Conservation (phyloP, 2,888 invertebrate genomes). For the Spicauda simplicius region DNA sequence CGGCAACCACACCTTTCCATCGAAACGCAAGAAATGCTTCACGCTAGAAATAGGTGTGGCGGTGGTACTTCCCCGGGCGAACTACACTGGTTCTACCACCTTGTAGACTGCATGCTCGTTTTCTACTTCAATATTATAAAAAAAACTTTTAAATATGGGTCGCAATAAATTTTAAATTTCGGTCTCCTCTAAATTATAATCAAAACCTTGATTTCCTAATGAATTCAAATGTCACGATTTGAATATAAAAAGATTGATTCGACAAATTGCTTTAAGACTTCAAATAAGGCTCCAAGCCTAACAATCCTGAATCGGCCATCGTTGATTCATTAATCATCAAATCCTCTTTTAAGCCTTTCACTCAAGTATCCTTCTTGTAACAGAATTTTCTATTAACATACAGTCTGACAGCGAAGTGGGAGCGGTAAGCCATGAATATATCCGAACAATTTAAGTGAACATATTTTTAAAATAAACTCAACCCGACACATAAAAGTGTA, state of each 20-base stretch:
- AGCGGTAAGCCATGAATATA: background rate
- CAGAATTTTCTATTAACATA: slow-evolving; percentile 4
- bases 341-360: slow-evolving; percentile 44
- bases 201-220: slow-evolving; percentile 10
- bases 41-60: no score
- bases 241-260: slow-evolving; percentile 32
- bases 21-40: no score
- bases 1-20: no score
- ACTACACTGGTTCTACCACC: no score
- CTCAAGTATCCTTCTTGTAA: slow-evolving; percentile 38
- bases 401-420: background rate
- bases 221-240: slow-evolving; percentile 19
- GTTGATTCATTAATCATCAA: slow-evolving; percentile 45
- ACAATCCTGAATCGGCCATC: slow-evolving; percentile 40
- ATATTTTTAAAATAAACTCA: no score
- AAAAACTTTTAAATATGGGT: no score
- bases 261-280: slow-evolving; percentile 47
- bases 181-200: no score
- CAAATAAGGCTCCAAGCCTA: slow-evolving; percentile 36
- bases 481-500: no score
- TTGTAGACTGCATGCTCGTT: no score
- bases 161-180: no score
- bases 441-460: background rate
- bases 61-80: no score
- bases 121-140: no score